Conservation (phyloP, 2,797 vertebrate genomes). For the Cottoperca gobio region DNA sequence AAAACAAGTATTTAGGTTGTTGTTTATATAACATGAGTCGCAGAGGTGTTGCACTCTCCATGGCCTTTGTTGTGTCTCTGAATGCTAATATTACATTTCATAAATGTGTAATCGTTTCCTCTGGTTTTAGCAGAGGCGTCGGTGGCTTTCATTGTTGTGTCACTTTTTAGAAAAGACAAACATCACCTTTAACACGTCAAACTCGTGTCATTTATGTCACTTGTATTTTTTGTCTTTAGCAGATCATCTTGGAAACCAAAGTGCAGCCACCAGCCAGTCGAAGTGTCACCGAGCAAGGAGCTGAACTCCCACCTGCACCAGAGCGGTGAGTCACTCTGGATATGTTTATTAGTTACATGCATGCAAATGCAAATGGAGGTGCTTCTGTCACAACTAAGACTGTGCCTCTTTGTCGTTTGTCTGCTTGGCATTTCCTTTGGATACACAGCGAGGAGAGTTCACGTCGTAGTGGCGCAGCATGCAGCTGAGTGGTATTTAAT, state of each 20-base stretch:
- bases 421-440: constrained; percentile 5
- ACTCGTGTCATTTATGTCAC: background rate
- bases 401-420: background rate
- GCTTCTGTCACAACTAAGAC: constrained; percentile 9
- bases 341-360: background rate
- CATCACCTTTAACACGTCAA: background rate
- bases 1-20: background rate
- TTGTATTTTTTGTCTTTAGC: constrained; percentile 6
- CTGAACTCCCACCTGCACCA: constrained; percentile 20
- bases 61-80: background rate
- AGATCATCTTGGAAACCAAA: background rate
- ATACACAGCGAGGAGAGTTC: constrained; percentile 21
- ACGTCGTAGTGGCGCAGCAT: background rate
- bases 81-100: background rate
- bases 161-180: background rate
- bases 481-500: constrained; percentile 63
- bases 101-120: background rate
- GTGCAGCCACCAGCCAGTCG: background rate
- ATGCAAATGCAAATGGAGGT: background rate
- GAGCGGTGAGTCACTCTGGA: constrained; percentile 23
- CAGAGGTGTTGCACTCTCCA: background rate
- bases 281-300: background rate
- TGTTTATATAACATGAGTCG: background rate
- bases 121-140: background rate
- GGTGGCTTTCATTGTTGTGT: too few relatives aligned